phyloP scores from a whole-genome alignment of 1,140 invertebrate genomes.

The Musca vetustissima region DNA sequence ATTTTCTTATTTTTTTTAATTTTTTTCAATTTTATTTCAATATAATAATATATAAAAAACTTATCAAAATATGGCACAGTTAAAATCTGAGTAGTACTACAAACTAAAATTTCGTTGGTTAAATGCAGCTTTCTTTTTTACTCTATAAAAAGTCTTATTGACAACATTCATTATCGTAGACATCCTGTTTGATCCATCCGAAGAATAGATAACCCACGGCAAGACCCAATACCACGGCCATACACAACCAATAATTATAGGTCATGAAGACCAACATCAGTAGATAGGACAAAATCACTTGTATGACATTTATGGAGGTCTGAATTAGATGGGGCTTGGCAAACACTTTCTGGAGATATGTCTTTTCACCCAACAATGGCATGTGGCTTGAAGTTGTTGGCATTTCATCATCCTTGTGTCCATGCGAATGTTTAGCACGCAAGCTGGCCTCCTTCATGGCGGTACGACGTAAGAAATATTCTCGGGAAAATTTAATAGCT shows the following conservation, averaged over 20 bases:
- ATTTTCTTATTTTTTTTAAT: no score
- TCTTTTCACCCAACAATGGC: slow-evolving; percentile 35
- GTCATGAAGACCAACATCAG: slow-evolving; percentile 98
- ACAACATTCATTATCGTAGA: slow-evolving; percentile 90
- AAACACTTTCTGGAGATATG: slow-evolving; percentile 39
- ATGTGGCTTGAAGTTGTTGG: slow-evolving; percentile 31
- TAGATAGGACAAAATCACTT: slow-evolving; percentile 87
- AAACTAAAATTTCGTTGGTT: no score
- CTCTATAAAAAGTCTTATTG: slow-evolving; percentile 69
- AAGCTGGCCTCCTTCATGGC: slow-evolving; percentile 33
- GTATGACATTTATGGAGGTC: slow-evolving; percentile 83
- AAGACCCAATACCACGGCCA: slow-evolving; percentile 84
- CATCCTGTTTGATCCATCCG: slow-evolving; percentile 67
- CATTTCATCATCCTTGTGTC: slow-evolving; percentile 3
- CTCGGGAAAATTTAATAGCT: slow-evolving; percentile 45
- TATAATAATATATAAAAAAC: no score
- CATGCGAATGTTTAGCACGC: slow-evolving; percentile 29
- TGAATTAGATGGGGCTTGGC: slow-evolving; percentile 70
- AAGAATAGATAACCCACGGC: slow-evolving; percentile 91
- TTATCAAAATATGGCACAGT: no score
- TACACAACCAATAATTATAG: slow-evolving; percentile 91
- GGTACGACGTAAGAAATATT: slow-evolving; percentile 35
- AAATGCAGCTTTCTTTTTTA: no score
- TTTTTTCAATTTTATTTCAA: no score
- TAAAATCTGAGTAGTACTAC: no score